Conservation (phyloP, 1,140 invertebrate genomes). For the Eulimnadia texana region DNA sequence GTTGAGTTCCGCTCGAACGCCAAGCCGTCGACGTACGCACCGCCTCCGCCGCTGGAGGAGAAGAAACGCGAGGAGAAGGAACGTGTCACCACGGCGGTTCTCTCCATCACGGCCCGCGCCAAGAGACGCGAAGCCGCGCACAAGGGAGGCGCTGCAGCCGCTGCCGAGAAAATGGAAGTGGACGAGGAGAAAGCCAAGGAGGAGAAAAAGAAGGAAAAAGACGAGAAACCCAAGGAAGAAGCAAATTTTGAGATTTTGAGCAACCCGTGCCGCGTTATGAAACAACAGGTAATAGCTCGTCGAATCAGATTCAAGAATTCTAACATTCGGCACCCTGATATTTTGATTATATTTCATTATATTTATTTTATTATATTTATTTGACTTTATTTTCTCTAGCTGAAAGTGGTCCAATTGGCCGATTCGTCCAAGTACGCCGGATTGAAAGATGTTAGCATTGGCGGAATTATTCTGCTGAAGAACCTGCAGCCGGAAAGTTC, state of each 20-base stretch:
- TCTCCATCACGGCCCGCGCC: constrained; percentile 88
- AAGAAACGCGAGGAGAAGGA: constrained; percentile 95
- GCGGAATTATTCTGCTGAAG: constrained; percentile 90
- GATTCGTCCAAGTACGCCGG: constrained; percentile 68
- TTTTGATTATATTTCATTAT: constrained; percentile 12
- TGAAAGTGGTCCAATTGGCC: constrained; percentile 68
- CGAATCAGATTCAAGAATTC: too few species aligned
- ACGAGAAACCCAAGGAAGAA: constrained; percentile 39
- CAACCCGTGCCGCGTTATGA: constrained; percentile 87
- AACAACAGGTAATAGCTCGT: constrained; percentile 65
- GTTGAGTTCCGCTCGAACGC: constrained; percentile 83
- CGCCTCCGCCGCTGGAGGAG: constrained; percentile 91
- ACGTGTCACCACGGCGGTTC: constrained; percentile 87
- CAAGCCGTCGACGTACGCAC: constrained; percentile 88
- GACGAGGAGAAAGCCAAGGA: constrained; percentile 30
- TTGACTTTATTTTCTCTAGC: too few species aligned
- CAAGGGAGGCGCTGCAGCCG: constrained; percentile 31
- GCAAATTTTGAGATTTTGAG: constrained; percentile 78
- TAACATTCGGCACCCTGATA: too few species aligned
- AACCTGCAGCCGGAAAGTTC: constrained; percentile 61
- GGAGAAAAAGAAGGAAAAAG: constrained; percentile 35
- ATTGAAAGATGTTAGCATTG: constrained; percentile 81
- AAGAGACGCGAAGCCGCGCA: constrained; percentile 55
- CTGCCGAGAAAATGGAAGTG: constrained; percentile 54
- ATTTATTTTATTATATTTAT: constrained; percentile 19